Evolutionary conservation across 1,140 invertebrate genomes (phyloP).

Genomic region (Nasonia giraulti): DNA sequence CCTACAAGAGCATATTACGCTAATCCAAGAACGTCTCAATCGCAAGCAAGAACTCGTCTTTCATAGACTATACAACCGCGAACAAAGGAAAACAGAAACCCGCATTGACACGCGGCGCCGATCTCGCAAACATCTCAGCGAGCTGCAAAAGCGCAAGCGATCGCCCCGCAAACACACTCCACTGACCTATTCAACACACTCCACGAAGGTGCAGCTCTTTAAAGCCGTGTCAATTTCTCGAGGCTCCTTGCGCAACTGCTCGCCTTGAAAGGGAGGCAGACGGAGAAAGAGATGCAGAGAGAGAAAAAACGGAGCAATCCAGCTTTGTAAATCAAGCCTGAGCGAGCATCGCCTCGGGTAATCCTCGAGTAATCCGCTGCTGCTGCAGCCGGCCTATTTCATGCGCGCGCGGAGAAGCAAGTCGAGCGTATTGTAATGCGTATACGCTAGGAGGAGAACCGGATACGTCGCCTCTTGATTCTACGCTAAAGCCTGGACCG

Average conservation of each 20-base stretch:
- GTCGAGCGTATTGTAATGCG: neutral
- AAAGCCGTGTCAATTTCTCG: constrained; percentile 13
- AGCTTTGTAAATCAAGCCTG: constrained; percentile 70
- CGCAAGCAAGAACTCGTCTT: too few species aligned
- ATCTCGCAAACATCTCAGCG: neutral
- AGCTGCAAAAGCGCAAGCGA: constrained; percentile 16
- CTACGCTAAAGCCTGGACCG: neutral
- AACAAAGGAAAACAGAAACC: neutral
- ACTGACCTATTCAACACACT: constrained; percentile 15
- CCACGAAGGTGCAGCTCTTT: neutral
- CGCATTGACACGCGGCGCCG: neutral
- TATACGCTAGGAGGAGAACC: neutral
- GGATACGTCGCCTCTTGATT: constrained; percentile 12
- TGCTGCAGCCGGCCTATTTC: constrained; percentile 54
- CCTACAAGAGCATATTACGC: too few species aligned
- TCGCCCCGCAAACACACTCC: neutral
- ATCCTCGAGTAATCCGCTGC: constrained; percentile 68
- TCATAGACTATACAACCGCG: too few species aligned
- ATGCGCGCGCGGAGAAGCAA: constrained; percentile 39
- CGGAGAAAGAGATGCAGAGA: constrained; percentile 14
- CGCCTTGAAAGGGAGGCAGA: neutral
- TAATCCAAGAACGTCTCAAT: neutral
- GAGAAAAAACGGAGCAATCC: constrained; percentile 57
- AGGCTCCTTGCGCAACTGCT: constrained; percentile 1
- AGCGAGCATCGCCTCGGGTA: constrained; percentile 68